These are phyloP conservation scores for Trichosurus vulpecula DNA, from an alignment of 2,797 vertebrate genomes.

Conservation along the genomic window DNA sequence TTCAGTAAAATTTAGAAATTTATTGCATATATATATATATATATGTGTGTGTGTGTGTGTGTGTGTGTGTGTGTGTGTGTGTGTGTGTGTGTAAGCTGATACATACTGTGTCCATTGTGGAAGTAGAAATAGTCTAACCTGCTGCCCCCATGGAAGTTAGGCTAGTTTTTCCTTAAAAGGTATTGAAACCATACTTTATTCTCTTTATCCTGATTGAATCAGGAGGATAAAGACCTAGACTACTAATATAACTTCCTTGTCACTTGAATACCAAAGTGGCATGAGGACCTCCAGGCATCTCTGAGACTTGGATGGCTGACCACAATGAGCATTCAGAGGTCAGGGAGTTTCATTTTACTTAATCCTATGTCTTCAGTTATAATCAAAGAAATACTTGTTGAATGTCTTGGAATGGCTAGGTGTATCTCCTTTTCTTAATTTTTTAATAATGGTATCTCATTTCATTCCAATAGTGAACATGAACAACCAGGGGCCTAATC, in stretches of 20 bases:
- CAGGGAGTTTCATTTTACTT: background rate
- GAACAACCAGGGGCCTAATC: background rate
- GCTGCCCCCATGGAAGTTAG: too few species aligned
- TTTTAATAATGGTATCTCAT: background rate
- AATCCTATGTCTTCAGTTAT: background rate
- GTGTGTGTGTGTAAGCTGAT: background rate
- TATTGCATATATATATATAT: background rate
- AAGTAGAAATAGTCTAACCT: too few species aligned
- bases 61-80: background rate
- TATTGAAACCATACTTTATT: too few species aligned
- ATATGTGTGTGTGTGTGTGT: background rate
- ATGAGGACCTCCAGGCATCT: too few species aligned
- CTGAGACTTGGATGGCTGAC: background rate
- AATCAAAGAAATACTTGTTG: background rate
- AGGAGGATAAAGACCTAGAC: too few species aligned
- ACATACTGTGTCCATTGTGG: background rate
- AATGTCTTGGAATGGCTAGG: background rate
- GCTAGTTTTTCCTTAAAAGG: too few species aligned
- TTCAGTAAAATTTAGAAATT: constrained; percentile 20
- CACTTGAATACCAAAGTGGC: too few species aligned
- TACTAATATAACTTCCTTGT: too few species aligned
- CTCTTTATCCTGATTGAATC: too few species aligned
- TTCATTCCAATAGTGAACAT: background rate
- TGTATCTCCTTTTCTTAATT: background rate
- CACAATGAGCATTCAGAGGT: background rate